Evolutionary conservation across 2,113 vertebrate species (phyloP).

Genomic region (Rhinogobius similis): DNA sequence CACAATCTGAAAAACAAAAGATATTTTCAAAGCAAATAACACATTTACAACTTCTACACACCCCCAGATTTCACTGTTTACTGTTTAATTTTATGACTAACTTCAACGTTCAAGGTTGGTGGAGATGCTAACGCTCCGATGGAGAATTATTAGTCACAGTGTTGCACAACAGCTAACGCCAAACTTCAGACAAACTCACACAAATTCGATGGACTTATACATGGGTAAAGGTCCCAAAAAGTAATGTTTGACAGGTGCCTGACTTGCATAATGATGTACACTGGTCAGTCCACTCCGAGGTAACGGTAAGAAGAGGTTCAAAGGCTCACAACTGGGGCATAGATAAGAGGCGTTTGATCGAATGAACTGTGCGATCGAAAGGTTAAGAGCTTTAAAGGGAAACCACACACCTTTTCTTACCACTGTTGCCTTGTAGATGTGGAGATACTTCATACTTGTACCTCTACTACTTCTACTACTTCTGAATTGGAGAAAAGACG

Average conservation of each 20-base stretch:
- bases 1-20: conserved; percentile 80
- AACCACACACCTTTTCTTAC: neutral
- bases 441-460: neutral
- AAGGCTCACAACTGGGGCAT: neutral
- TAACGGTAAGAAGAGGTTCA: neutral
- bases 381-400: neutral
- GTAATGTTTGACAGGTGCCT: conserved; percentile 26
- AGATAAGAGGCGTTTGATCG: conserved; percentile 8
- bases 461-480: neutral
- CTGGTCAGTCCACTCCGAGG: conserved; percentile 19
- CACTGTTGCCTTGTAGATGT: neutral
- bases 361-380: neutral
- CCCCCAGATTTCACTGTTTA: neutral
- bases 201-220: neutral
- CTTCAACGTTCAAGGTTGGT: neutral
- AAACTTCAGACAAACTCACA: conserved; percentile 15
- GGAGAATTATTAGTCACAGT: conserved; percentile 37
- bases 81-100: conserved; percentile 12
- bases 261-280: conserved; percentile 40
- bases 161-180: conserved; percentile 43
- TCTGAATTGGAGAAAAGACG: neutral
- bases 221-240: conserved; percentile 15
- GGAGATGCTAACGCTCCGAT: neutral
- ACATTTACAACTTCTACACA: conserved; percentile 16
- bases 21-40: conserved; percentile 9